Percentiles rank a stretch among this genome's conserved stretches.
phyloP scores from a whole-genome alignment of 2,113 vertebrate species.

The Steatornis caripensis region DNA sequence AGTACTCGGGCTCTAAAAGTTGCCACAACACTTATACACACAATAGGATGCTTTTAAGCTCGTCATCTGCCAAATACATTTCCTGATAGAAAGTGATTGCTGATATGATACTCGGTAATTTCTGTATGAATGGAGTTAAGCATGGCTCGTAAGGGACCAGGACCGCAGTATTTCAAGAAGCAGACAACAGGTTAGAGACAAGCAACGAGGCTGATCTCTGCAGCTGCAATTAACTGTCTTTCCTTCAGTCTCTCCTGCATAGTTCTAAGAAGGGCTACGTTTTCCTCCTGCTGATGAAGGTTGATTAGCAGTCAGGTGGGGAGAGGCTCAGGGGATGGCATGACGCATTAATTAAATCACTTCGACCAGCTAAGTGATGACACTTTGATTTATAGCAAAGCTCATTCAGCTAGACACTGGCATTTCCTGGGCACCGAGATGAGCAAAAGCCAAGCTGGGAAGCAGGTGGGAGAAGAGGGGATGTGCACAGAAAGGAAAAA shows the following conservation, averaged over 20 bases:
- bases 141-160: not conserved
- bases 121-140: constrained; percentile 44
- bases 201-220: constrained; percentile 56
- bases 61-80: constrained; percentile 9
- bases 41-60: not conserved
- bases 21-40: not conserved
- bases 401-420: constrained; percentile 70
- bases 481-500: not conserved
- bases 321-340: constrained; percentile 65
- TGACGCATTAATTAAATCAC: constrained; percentile 78
- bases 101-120: constrained; percentile 57
- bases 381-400: constrained; percentile 77
- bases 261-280: not conserved
- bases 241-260: constrained; percentile 35
- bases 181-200: constrained; percentile 39
- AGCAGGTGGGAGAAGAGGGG: constrained; percentile 38
- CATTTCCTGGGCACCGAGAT: constrained; percentile 63
- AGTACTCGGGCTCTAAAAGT: not conserved
- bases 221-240: constrained; percentile 56
- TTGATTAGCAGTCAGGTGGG: constrained; percentile 79
- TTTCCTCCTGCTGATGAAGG: constrained; percentile 70
- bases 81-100: constrained; percentile 44
- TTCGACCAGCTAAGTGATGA: constrained; percentile 77
- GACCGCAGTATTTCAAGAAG: not conserved
- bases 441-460: constrained; percentile 51